A percentile compares a stretch with the other conserved stretches of the same genome.
Evolutionary conservation across 2,888 invertebrate species (phyloP).

Genomic region (Malthinus flaveolus): DNA sequence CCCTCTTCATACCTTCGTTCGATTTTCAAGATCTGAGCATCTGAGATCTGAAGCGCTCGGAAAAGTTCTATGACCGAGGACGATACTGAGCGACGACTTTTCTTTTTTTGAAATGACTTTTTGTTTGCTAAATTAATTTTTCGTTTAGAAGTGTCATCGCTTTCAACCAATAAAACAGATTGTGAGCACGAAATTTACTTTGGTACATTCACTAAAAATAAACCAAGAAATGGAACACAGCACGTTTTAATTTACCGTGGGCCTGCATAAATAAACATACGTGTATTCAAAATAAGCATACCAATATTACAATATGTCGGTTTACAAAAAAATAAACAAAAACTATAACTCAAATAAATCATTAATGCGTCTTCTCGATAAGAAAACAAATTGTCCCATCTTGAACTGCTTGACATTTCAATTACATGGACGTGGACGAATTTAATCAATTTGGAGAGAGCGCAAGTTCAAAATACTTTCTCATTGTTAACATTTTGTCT

Average conservation of each 20-base stretch:
- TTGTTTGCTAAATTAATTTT: not conserved
- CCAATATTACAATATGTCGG: constrained; percentile 24
- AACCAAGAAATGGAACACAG: constrained; percentile 25
- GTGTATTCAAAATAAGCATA: constrained; percentile 27
- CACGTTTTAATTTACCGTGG: constrained; percentile 25
- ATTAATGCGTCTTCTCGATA: constrained; percentile 24
- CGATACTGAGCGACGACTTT: not conserved
- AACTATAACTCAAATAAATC: constrained; percentile 30
- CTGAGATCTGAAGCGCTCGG: not conserved
- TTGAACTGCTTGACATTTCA: too few relatives aligned
- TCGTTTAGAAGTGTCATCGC: constrained; percentile 13
- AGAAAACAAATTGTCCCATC: too few relatives aligned
- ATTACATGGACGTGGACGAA: too few relatives aligned
- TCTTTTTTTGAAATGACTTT: not conserved
- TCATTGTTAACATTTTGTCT: too few relatives aligned
- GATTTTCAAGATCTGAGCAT: too few relatives aligned
- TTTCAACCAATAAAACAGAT: constrained; percentile 17
- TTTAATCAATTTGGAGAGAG: too few relatives aligned
- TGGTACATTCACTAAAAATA: constrained; percentile 20
- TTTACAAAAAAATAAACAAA: constrained; percentile 21
- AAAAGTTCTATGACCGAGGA: not conserved
- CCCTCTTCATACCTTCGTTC: too few relatives aligned
- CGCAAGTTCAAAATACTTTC: too few relatives aligned
- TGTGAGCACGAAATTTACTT: constrained; percentile 12
- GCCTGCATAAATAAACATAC: constrained; percentile 26